These are phyloP conservation scores for Grammomys surdaster DNA, from an alignment of 2,113 vertebrate genomes.

Conservation along the genomic window DNA sequence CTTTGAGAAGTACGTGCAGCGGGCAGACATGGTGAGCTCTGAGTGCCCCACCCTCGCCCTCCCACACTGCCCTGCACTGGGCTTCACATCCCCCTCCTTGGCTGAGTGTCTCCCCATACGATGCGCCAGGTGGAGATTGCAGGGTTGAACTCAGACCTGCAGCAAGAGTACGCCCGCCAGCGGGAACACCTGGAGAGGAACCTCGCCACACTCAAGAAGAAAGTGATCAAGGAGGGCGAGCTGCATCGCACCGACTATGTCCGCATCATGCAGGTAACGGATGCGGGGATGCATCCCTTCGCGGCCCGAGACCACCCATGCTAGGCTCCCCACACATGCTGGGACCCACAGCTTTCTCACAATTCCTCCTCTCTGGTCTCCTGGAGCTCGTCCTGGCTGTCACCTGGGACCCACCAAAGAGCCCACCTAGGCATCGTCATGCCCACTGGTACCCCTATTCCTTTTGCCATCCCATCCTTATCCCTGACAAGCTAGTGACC, in stretches of 20 bases:
- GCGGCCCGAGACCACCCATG: neutral
- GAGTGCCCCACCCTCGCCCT: neutral
- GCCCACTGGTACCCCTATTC: neutral
- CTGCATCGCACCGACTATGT: conserved; percentile 88
- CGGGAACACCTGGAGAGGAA: conserved; percentile 91
- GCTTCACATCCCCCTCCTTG: rapidly evolving
- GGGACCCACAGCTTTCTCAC: neutral
- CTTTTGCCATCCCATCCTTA: neutral
- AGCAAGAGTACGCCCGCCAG: conserved; percentile 88
- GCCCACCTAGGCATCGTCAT: neutral
- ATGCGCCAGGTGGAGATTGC: conserved; percentile 88
- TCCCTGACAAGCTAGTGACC: neutral
- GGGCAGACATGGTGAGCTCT: conserved; percentile 89
- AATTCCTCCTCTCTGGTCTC: neutral
- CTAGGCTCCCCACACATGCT: neutral
- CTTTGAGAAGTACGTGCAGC: conserved; percentile 89
- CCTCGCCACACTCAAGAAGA: conserved; percentile 89
- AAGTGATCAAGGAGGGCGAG: conserved; percentile 88
- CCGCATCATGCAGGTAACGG: conserved; percentile 91
- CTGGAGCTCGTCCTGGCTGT: neutral
- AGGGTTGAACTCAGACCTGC: conserved; percentile 87
- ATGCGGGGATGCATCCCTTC: rapidly evolving
- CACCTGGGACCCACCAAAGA: neutral
- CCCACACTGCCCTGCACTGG: rapidly evolving
- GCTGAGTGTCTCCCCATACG: neutral